Conservation (phyloP, 2,888 invertebrate genomes). For the Elmis aenea region DNA sequence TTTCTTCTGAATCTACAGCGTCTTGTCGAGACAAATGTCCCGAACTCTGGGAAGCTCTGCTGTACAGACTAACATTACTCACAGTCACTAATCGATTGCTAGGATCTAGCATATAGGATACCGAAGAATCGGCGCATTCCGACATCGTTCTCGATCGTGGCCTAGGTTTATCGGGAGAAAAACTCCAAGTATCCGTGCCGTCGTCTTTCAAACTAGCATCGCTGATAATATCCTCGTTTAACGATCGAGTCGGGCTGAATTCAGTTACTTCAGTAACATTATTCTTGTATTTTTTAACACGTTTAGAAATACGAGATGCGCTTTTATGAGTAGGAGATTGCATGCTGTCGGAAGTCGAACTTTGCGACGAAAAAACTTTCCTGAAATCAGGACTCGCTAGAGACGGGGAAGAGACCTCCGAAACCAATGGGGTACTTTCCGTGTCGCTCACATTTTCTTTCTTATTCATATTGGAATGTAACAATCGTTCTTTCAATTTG, state of each 20-base stretch:
- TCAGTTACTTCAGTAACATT: constrained; percentile 6
- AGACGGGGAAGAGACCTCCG: constrained; percentile 38
- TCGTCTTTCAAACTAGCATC: constrained; percentile 9
- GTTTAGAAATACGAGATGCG: neutral
- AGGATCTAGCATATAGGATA: constrained; percentile 27
- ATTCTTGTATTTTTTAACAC: neutral
- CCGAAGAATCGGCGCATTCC: constrained; percentile 31
- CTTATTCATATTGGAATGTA: constrained; percentile 40
- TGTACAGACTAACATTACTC: constrained; percentile 36
- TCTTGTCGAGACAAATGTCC: constrained; percentile 39
- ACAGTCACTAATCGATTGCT: constrained; percentile 20
- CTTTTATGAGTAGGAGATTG: constrained; percentile 14
- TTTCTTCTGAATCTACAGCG: constrained; percentile 39
- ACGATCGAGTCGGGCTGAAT: constrained; percentile 11
- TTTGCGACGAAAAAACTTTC: constrained; percentile 18
- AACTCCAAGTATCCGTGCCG: constrained; percentile 9
- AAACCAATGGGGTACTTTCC: constrained; percentile 65
- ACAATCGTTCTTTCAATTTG: constrained; percentile 40
- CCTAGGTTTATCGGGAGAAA: constrained; percentile 8
- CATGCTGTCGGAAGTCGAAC: constrained; percentile 33
- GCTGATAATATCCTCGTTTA: constrained; percentile 6
- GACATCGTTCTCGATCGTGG: constrained; percentile 34
- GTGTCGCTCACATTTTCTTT: constrained; percentile 52
- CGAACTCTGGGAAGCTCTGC: constrained; percentile 32
- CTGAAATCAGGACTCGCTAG: constrained; percentile 32